Evolutionary conservation across 2,888 invertebrate genomes (phyloP).

Genomic region (Harpalus rubripes): DNA sequence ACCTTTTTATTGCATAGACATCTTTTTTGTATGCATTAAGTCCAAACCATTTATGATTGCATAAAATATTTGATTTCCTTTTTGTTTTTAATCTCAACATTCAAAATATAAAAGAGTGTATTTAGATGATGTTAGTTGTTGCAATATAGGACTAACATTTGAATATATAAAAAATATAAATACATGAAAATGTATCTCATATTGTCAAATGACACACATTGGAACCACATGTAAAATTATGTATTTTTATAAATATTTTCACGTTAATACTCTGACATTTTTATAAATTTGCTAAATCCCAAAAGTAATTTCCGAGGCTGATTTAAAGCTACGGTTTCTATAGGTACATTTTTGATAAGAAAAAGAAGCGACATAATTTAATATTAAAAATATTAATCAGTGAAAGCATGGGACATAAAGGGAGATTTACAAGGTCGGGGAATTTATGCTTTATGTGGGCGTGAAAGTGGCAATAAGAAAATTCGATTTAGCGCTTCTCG

Average conservation of each 20-base stretch:
- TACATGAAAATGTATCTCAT: too few species aligned
- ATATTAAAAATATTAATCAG: conserved; percentile 57
- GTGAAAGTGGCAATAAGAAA: conserved; percentile 64
- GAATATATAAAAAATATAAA: too few species aligned
- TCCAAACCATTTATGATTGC: too few species aligned
- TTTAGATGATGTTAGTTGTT: too few species aligned
- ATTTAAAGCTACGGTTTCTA: not conserved
- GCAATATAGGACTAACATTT: too few species aligned
- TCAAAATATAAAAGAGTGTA: too few species aligned
- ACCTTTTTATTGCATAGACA: too few species aligned
- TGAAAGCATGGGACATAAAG: conserved; percentile 41
- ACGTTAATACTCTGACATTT: not conserved
- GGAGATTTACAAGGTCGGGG: conserved; percentile 53
- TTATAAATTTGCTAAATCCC: not conserved
- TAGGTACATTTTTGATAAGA: not conserved
- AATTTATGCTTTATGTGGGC: conserved; percentile 61
- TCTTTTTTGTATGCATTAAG: too few species aligned
- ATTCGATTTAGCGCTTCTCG: conserved; percentile 63
- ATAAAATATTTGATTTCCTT: too few species aligned
- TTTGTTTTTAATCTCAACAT: too few species aligned
- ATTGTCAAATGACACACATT: too few species aligned
- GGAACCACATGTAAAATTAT: not conserved
- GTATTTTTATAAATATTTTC: not conserved
- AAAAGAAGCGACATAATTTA: conserved; percentile 43
- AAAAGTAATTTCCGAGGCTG: not conserved